Evolutionary conservation across 2,113 vertebrate genomes (phyloP), one percentile per base, ranked within the genome.

Genomic region (Uropsilus gracilis): DNA sequence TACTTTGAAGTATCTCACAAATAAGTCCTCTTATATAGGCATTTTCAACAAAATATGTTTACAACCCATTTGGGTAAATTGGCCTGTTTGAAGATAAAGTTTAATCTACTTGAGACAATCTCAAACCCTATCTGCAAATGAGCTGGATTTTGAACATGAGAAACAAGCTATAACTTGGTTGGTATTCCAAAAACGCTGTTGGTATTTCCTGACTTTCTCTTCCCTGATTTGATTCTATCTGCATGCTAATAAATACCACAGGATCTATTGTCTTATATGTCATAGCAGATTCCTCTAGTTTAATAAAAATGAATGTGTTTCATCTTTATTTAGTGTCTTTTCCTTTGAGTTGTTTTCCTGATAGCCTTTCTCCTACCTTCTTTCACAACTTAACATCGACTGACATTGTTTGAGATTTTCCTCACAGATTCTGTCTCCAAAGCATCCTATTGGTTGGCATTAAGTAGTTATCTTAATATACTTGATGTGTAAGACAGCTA

Each of bases 251-350:
- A 50, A 6, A 72, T 28, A 7, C 9, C 53, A 22, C 30, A 69
- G n/a, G 32, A n/a, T 34, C 10, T 71, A 34, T 86, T 92, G 83
- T 55, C n/a, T 46, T 90, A 30, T 82, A 85, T 48, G 80, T 88
- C 34, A 69, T 24, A 32, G 88, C n/a, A 71, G 8, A 83, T 82
- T 69, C 34, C 8, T 44, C 34, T 46, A 39, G 11, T 73, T 50
- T 46, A 69, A 32, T 42, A 64, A 93, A 83, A 57, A 24, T 44
- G n/a, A n/a, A n/a, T 90, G 17, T 39, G 24, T 17, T 92, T 69
- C 61, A 4, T 39, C 26, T 78, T 73, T 63, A 46, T 76, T 91
- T 73, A 90, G 32, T 46, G 44, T 64, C 55, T 61, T 83, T 93
- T 93, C 50, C 53, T 66, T 81, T 86, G 46, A 77, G 16, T 30